Evolutionary conservation across 2,113 vertebrate genomes (phyloP).

Genomic region (Paratilapia polleni): DNA sequence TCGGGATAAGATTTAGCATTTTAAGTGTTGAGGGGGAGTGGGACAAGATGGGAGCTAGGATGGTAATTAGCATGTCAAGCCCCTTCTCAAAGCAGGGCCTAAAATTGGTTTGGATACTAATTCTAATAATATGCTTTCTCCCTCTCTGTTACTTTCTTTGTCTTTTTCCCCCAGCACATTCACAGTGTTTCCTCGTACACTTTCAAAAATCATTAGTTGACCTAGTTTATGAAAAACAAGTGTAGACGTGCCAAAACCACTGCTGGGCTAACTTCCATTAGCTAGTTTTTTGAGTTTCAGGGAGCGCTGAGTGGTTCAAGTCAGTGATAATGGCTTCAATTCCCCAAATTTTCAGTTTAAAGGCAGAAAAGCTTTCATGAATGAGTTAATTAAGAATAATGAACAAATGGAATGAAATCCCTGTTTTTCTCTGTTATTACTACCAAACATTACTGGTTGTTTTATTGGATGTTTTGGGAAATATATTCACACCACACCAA

Average conservation of each 20-base stretch:
- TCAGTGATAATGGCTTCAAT: conserved; percentile 7
- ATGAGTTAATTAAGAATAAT: not conserved
- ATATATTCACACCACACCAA: not conserved
- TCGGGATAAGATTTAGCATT: conserved; percentile 8
- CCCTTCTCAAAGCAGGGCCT: conserved; percentile 2
- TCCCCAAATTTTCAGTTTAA: not conserved
- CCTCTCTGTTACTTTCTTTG: not conserved
- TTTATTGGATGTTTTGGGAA: not conserved
- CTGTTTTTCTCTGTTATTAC: not conserved
- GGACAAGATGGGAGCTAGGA: not conserved
- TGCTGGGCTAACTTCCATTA: conserved; percentile 31
- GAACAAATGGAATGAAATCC: not conserved
- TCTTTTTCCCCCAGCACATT: not conserved
- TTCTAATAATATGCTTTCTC: conserved; percentile 1
- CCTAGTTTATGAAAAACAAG: conserved; percentile 53
- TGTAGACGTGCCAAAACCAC: conserved; percentile 30
- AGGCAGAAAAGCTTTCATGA: not conserved
- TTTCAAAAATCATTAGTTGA: conserved; percentile 46
- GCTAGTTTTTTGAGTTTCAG: not conserved
- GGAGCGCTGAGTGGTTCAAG: conserved; percentile 8
- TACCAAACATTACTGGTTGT: not conserved
- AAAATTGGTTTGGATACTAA: conserved; percentile 30
- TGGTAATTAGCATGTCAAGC: conserved; percentile 53
- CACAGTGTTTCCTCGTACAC: conserved; percentile 22
- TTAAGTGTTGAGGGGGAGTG: not conserved